These are phyloP conservation scores for Onchidella celtica DNA, from an alignment of 2,888 invertebrate species.

Conservation along the genomic window DNA sequence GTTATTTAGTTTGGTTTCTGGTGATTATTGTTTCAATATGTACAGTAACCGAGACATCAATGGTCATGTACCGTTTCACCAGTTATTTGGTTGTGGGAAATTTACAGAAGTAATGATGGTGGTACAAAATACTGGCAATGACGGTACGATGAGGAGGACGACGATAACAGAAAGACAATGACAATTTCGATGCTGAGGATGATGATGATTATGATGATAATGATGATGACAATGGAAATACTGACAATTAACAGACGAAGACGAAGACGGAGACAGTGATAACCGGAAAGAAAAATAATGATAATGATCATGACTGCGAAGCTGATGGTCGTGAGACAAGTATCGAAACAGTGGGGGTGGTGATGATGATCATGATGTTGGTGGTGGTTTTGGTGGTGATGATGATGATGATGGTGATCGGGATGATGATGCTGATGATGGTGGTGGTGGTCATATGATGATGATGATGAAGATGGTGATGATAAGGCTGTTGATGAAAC, in stretches of 20 bases:
- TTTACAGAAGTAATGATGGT: too few relatives aligned
- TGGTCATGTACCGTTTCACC: too few relatives aligned
- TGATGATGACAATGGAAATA: neutral
- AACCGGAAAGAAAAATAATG: neutral
- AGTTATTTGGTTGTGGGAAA: too few relatives aligned
- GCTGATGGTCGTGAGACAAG: neutral
- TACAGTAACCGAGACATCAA: too few relatives aligned
- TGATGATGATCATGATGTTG: neutral
- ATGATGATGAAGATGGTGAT: slow-evolving; percentile 28
- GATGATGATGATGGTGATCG: slow-evolving; percentile 5
- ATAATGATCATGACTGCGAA: neutral
- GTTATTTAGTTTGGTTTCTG: too few relatives aligned
- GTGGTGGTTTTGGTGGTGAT: neutral
- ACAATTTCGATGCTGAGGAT: neutral
- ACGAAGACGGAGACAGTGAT: neutral
- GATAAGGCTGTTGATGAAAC: slow-evolving; percentile 20
- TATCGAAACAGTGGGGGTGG: neutral
- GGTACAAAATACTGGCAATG: too few relatives aligned
- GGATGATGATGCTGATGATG: slow-evolving; percentile 6
- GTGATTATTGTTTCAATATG: too few relatives aligned
- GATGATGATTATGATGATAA: neutral
- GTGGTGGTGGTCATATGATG: slow-evolving; percentile 13
- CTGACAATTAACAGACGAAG: neutral
- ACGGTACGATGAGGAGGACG: neutral
- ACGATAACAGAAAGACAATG: neutral